Evolutionary conservation across 2,888 invertebrate genomes (phyloP).

Genomic region (Spicauda simplicius): DNA sequence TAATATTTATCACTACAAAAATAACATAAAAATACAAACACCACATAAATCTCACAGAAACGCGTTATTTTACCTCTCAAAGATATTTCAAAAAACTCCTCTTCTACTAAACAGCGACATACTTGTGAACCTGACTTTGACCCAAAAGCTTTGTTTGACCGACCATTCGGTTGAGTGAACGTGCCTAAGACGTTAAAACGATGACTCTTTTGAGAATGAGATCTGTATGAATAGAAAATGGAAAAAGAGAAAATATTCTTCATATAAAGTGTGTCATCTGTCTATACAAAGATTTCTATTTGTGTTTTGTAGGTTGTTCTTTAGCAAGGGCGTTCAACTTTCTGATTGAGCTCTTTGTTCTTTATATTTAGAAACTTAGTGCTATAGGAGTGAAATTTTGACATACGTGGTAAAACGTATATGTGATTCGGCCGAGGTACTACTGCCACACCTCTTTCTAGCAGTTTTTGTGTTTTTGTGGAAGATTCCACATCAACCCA

Average conservation of each 20-base stretch:
- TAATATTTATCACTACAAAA: too few species aligned
- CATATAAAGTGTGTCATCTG: neutral
- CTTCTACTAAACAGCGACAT: slow-evolving; percentile 4
- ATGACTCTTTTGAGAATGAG: slow-evolving; percentile 6
- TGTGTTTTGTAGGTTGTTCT: too few species aligned
- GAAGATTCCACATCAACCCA: too few species aligned
- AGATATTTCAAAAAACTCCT: neutral
- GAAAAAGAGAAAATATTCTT: neutral
- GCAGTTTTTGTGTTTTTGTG: too few species aligned
- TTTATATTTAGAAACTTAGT: too few species aligned
- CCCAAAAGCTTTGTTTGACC: slow-evolving; percentile 4
- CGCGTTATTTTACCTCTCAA: neutral
- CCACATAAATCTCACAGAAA: neutral
- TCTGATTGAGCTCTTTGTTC: too few species aligned
- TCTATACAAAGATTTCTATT: neutral
- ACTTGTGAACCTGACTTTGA: slow-evolving; percentile 13
- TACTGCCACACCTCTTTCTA: too few species aligned
- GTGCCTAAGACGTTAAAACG: slow-evolving; percentile 17
- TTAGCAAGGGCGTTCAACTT: too few species aligned
- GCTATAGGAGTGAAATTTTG: too few species aligned
- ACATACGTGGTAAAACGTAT: too few species aligned
- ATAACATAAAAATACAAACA: too few species aligned
- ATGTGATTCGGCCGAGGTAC: too few species aligned
- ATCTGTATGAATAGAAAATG: neutral
- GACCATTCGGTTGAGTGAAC: slow-evolving; percentile 12